Conservation (phyloP, 1,140 invertebrate genomes). For the Lucilia cuprina region DNA sequence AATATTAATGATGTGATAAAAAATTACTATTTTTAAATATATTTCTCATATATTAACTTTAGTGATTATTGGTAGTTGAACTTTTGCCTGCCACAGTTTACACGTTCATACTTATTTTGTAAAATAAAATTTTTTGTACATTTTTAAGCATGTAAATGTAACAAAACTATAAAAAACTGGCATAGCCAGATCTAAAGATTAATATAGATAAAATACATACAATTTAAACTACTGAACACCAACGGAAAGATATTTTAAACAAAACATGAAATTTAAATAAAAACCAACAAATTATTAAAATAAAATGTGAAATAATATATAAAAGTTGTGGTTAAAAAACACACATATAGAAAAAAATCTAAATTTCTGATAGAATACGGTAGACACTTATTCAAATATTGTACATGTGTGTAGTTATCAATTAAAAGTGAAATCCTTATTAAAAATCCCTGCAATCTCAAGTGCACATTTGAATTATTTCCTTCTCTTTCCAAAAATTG, state of each 20-base stretch:
- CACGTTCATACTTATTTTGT: neutral
- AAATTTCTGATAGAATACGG: too few species aligned
- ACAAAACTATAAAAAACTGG: neutral
- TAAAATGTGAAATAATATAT: neutral
- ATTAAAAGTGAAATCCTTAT: too few species aligned
- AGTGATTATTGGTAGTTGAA: neutral
- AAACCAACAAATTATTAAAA: neutral
- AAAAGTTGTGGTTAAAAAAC: neutral
- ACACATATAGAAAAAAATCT: too few species aligned
- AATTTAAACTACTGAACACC: neutral
- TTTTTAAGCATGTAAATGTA: neutral
- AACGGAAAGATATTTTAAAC: neutral
- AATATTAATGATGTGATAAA: too few species aligned
- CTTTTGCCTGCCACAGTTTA: neutral
- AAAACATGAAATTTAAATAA: neutral
- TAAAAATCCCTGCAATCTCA: too few species aligned
- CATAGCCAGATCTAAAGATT: neutral
- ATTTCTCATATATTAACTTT: too few species aligned
- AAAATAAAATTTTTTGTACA: neutral
- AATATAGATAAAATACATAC: conserved; percentile 3
- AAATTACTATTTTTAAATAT: too few species aligned
- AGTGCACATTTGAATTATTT: too few species aligned
- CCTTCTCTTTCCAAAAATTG: too few species aligned
- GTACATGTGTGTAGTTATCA: too few species aligned
- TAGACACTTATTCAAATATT: too few species aligned